Conservation (phyloP, 2,113 vertebrate species). For the Leucopsar rothschildi region DNA sequence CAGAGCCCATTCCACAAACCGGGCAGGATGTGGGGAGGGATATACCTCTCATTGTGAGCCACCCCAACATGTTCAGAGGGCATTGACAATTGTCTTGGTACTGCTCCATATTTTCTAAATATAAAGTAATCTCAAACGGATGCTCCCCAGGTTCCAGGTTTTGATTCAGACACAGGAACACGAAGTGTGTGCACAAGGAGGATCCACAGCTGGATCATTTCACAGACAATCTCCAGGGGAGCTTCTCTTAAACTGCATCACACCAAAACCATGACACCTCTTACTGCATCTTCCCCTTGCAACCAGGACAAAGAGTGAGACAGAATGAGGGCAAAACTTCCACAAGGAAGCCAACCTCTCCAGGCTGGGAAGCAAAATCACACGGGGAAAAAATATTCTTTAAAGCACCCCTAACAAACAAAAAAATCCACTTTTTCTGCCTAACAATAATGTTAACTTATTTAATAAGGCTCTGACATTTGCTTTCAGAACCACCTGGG, state of each 20-base stretch:
- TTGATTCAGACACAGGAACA: neutral
- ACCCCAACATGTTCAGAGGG: rapidly evolving
- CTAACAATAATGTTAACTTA: slow-evolving; percentile 27
- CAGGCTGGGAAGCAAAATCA: neutral
- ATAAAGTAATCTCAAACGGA: neutral
- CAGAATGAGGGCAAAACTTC: neutral
- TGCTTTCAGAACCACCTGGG: slow-evolving; percentile 13
- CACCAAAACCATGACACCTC: neutral
- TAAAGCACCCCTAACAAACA: neutral
- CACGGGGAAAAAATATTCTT: neutral
- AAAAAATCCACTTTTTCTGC: neutral
- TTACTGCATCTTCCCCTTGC: neutral
- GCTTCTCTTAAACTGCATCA: neutral
- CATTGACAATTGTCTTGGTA: neutral
- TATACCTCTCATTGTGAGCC: neutral
- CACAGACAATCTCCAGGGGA: neutral
- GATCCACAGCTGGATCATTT: neutral
- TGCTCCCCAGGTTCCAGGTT: neutral
- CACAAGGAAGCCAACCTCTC: neutral
- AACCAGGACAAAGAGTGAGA: neutral
- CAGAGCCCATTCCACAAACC: neutral
- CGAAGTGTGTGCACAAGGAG: neutral
- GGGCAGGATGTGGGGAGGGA: neutral
- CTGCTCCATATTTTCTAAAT: neutral
- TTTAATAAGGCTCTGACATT: slow-evolving; percentile 45